phyloP scores from a whole-genome alignment of 2,888 invertebrate genomes.

The Muschampia plurimacula region DNA sequence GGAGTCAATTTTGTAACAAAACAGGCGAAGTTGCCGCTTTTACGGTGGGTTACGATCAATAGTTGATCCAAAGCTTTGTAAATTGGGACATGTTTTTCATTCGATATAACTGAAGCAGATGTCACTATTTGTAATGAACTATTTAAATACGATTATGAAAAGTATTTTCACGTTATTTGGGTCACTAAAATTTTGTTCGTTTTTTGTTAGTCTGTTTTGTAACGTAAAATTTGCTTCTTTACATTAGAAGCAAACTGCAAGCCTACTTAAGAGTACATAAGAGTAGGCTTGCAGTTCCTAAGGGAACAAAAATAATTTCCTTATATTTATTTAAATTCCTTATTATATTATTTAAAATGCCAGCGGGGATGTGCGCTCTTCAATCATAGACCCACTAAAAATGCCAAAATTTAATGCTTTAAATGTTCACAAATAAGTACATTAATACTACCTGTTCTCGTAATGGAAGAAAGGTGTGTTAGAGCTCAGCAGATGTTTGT shows the following conservation, averaged over 20 bases:
- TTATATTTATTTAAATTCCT: too few relatives aligned
- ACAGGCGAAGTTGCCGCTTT: constrained; percentile 30
- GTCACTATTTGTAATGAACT: constrained; percentile 14
- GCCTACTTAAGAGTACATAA: too few relatives aligned
- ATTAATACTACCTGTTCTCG: background rate
- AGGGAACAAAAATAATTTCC: too few relatives aligned
- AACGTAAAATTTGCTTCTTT: too few relatives aligned
- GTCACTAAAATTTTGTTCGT: background rate
- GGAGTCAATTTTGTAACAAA: constrained; percentile 36
- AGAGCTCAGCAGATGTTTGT: background rate
- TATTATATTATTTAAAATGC: too few relatives aligned
- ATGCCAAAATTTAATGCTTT: background rate
- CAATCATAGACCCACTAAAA: background rate
- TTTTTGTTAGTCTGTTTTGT: too few relatives aligned
- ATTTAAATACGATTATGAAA: background rate
- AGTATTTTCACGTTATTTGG: background rate
- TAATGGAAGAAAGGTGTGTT: background rate
- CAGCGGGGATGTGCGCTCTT: too few relatives aligned
- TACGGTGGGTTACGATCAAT: constrained; percentile 32
- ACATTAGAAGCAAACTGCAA: too few relatives aligned
- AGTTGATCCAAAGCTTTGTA: constrained; percentile 19
- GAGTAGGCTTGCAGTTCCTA: too few relatives aligned
- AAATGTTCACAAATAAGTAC: background rate
- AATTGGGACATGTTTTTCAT: constrained; percentile 29
- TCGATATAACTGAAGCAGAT: constrained; percentile 10